Evolutionary conservation across 2,113 vertebrate species (phyloP), one percentile per base, ranked within the genome.

Genomic region (Pelecanoides urinatrix): DNA sequence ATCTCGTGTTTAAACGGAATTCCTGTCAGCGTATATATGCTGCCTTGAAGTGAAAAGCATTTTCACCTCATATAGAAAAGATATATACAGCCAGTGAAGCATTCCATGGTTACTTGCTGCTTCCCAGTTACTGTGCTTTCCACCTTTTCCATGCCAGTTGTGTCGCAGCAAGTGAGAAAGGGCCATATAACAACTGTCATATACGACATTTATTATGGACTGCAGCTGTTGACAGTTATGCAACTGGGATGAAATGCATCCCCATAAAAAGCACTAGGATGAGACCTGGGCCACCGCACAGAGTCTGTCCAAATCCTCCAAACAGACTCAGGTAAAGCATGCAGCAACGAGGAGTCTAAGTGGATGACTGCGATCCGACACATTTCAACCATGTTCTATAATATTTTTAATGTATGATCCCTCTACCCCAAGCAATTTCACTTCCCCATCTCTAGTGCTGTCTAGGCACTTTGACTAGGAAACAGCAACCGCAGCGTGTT

Each of bases 221-320:
- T 59, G 86, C 94, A 92, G 91, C 91, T 92, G 73, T 87, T 80
- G 85, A 76, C 88, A 92, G 88, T 84, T 92, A 86, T 76, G 88
- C 85, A 87, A 68, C 53, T 30, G 44, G 53, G 73, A 67, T 87
- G 91, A 94, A 90, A 90, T 63, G 55, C n/a, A 36, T 49, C 49
- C 61, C 90, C 79, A 74, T 85, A 93, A 88, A 96, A 87, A 95
- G 89, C 86, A 59, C 11, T 16, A 32, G 36, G 83, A 65, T 26
- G 59, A 80, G 55, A 53, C 32, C 68, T 47, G 36, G 74, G 63
- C 59, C 59, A 75, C 38, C 25, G 12, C 67, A 83, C 19, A 20
- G 42, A 16, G 50, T 56, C n/a, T 49, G 16, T 52, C 47, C 63
- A n/a, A 58, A 68, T 29, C 47, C 86, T 59, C 47, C 58, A 52